Base-by-base conservation (phyloP, 2,797 vertebrate genomes). In the Girardinus metallicus region DNA sequence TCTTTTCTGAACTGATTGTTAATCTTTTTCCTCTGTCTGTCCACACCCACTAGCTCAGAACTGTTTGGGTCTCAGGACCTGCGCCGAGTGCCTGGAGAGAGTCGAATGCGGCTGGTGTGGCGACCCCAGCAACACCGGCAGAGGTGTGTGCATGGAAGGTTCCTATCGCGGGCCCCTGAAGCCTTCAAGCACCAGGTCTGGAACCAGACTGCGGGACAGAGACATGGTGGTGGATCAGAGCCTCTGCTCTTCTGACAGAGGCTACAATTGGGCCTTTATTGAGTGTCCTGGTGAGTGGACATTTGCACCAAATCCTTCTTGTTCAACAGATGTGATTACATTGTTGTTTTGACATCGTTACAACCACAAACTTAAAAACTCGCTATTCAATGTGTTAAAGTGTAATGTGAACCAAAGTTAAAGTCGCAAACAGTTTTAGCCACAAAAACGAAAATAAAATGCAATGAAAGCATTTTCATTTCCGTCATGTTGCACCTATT, bases 71-170 rank as follows among this genome's bases (percentile, higher is more conserved):
- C 90, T 97, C 87, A 95, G 97, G 90, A 98, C 97, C 0, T 98
- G 98, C 2, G 89, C 93, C 0, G 97, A 97, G 16, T 99, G 97
- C 80, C 88, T 98, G 94, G 96, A 97, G 4, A 95, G 98, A 82
- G 97, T 96, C 0, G 97, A 97, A 0, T 98, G 97, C 0, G 98
- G 97, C 2, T 99, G 97, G 97, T 98, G 98, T 60, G 97, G 97
- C 0, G 97, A 99, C 41, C 97, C 97, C 73, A 97, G 95, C 12
- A 96, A 98, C 86, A 98, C 97, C 0, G 97, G 98, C 15, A 95
- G 92, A 82, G 97, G 98, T 0, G 94, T 96, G 2, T 98, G 97
- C 82, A 86, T 95, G 75, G 97, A 98, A 86, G 97, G 98, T 0
- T 97, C 97, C 5, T 97, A 97, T 8, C 92, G 98, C 21, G 98